Evolutionary conservation across 2,888 invertebrate genomes (phyloP).

Genomic region (Rhagium mordax): DNA sequence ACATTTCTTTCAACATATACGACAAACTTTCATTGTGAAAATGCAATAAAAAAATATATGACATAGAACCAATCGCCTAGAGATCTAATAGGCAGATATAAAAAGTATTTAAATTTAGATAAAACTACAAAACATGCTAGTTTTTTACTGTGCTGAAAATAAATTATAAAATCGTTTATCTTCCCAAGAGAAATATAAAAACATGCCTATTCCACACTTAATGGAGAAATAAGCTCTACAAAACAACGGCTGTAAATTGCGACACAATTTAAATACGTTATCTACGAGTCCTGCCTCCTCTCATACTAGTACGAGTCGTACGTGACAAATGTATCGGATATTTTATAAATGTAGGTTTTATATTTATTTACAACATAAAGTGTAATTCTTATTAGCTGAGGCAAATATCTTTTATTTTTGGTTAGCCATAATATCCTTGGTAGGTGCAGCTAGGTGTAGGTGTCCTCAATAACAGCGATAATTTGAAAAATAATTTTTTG

Average conservation of each 20-base stretch:
- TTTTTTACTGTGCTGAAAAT: slow-evolving; percentile 12
- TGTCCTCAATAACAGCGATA: too few species aligned
- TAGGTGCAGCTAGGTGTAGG: too few species aligned
- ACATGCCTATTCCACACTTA: slow-evolving; percentile 27
- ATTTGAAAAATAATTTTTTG: too few species aligned
- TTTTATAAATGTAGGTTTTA: not conserved
- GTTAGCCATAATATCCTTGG: too few species aligned
- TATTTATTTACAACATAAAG: not conserved
- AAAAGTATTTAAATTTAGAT: not conserved
- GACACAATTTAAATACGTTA: slow-evolving; percentile 29
- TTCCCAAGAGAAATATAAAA: slow-evolving; percentile 26
- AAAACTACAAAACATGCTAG: slow-evolving; percentile 4
- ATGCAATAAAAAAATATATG: not conserved
- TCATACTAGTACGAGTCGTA: not conserved
- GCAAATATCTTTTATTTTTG: not conserved
- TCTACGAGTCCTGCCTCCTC: not conserved
- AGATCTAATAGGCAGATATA: not conserved
- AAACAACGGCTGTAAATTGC: slow-evolving; percentile 26
- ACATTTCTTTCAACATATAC: not conserved
- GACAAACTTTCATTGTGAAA: not conserved
- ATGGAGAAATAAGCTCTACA: slow-evolving; percentile 37
- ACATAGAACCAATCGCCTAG: not conserved
- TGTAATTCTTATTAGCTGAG: not conserved
- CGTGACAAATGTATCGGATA: not conserved
- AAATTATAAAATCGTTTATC: slow-evolving; percentile 37